Percentiles rank a stretch among this genome's conserved stretches.
Conservation (phyloP, 2,113 vertebrate genomes). For the Tachycineta bicolor region DNA sequence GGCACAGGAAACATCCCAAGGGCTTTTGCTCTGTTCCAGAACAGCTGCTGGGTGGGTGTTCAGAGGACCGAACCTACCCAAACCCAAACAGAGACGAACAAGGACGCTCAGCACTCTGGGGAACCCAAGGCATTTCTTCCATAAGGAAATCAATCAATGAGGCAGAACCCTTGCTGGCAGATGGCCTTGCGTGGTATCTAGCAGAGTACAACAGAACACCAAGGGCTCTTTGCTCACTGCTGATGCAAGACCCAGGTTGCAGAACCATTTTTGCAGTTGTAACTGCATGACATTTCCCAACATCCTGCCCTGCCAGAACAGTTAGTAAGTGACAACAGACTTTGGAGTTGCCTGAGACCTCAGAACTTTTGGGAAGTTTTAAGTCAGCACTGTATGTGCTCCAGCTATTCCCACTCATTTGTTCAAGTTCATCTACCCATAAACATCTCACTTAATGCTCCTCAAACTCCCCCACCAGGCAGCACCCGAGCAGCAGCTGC, state of each 20-base stretch:
- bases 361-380: neutral
- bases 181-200: neutral
- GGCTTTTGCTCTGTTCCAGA: neutral
- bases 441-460: neutral
- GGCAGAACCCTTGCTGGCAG: neutral
- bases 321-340: neutral
- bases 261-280: neutral
- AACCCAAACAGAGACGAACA: neutral
- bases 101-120: neutral
- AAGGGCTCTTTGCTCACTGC: neutral
- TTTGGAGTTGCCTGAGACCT: neutral
- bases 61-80: neutral
- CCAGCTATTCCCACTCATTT: neutral
- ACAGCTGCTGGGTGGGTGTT: rapidly evolving
- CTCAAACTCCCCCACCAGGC: rapidly evolving
- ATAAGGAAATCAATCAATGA: neutral
- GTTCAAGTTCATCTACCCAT: neutral
- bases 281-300: neutral
- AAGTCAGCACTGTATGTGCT: neutral
- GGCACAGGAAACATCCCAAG: neutral
- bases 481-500: neutral
- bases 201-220: neutral
- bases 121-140: neutral
- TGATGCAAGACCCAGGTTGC: neutral
- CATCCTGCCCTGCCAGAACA: neutral